Percentiles rank a stretch among this genome's conserved stretches.
Evolutionary conservation across 2,113 vertebrate species (phyloP).

Genomic region (Enhydra lutris): DNA sequence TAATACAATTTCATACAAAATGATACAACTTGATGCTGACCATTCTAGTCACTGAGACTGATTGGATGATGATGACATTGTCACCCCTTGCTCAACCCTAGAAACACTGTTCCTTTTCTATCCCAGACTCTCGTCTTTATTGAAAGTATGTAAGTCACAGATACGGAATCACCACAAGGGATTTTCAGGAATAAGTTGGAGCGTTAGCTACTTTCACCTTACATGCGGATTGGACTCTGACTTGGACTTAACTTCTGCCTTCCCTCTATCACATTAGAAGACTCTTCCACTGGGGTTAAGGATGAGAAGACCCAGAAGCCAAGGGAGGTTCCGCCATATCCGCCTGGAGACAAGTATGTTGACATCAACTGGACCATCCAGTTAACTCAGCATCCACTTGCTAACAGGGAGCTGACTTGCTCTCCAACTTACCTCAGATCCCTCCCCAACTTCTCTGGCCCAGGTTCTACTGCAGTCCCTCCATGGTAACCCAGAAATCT

Average conservation of each 20-base stretch:
- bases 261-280: not conserved
- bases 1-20: not conserved
- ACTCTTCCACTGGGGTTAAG: not conserved
- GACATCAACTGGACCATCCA: fast-evolving
- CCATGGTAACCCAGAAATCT: not conserved
- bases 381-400: no score
- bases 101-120: not conserved
- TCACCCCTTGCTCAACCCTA: not conserved
- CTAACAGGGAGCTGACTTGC: not conserved
- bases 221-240: not conserved
- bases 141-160: not conserved
- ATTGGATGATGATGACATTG: not conserved
- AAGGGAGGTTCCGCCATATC: fast-evolving
- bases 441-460: not conserved
- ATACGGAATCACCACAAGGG: not conserved
- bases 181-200: not conserved
- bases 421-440: not conserved
- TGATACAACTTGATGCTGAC: not conserved
- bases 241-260: not conserved
- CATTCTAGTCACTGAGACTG: not conserved
- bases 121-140: not conserved
- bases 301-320: not conserved
- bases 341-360: not conserved
- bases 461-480: not conserved
- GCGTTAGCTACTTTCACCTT: not conserved